Evolutionary conservation across 2,888 invertebrate species (phyloP).

Genomic region (Callyntrura sp.): DNA sequence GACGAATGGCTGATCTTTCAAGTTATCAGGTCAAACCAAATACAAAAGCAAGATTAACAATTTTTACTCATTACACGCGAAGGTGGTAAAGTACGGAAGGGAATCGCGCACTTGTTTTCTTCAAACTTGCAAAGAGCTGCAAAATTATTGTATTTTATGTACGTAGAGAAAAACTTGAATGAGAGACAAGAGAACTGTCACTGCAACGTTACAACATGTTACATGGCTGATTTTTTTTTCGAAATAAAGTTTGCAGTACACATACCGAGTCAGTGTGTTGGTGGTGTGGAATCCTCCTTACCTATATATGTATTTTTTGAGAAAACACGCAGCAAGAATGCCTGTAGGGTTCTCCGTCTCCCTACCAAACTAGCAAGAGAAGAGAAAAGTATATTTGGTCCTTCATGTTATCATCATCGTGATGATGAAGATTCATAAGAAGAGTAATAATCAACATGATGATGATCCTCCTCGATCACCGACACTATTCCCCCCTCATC

Average conservation of each 20-base stretch:
- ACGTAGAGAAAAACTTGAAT: slow-evolving; percentile 36
- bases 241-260: not conserved
- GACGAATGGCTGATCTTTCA: not conserved
- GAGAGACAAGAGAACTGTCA: slow-evolving; percentile 38
- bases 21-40: slow-evolving; percentile 55
- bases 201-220: slow-evolving; percentile 19
- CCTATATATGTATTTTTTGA: slow-evolving; percentile 51
- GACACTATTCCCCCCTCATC: slow-evolving; percentile 9
- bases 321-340: slow-evolving; percentile 46
- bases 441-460: slow-evolving; percentile 16
- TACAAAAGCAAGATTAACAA: slow-evolving; percentile 9
- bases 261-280: slow-evolving; percentile 56
- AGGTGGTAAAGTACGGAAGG: slow-evolving; percentile 8
- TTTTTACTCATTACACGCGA: not conserved
- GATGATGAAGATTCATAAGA: slow-evolving; percentile 34
- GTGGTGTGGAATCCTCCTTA: slow-evolving; percentile 47
- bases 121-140: not conserved
- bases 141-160: not conserved
- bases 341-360: slow-evolving; percentile 50
- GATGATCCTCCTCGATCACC: slow-evolving; percentile 40
- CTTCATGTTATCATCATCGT: slow-evolving; percentile 3
- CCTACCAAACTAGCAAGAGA: slow-evolving; percentile 41
- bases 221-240: not conserved
- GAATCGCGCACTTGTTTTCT: not conserved
- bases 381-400: slow-evolving; percentile 26